A percentile compares a stretch with the other conserved stretches of the same genome.
Conservation (phyloP, 2,888 invertebrate genomes). For the Chrysina gloriosa region DNA sequence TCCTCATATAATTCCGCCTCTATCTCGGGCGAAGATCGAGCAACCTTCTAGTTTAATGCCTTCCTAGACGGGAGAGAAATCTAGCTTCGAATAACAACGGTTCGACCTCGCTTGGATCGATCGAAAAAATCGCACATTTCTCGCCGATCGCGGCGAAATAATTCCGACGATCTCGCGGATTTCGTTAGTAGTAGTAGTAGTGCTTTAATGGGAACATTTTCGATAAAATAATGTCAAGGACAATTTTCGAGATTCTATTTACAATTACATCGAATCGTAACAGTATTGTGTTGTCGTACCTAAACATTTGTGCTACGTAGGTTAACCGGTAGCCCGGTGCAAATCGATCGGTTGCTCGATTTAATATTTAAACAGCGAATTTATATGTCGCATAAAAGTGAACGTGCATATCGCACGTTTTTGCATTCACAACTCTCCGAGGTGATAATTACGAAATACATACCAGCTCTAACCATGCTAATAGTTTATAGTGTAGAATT, state of each 20-base stretch:
- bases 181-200: not conserved
- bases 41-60: not conserved
- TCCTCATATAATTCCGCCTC: not conserved
- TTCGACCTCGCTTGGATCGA: slow-evolving; percentile 8
- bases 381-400: not conserved
- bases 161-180: not conserved
- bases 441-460: not conserved
- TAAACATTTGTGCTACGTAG: not conserved
- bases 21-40: not conserved
- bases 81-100: not conserved
- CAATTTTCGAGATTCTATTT: not conserved
- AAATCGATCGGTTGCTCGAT: no score
- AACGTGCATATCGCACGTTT: not conserved
- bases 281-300: not conserved
- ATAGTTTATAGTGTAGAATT: no score
- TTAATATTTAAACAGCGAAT: not conserved
- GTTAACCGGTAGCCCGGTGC: no score
- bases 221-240: slow-evolving; percentile 16
- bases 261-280: not conserved
- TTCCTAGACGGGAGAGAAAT: slow-evolving; percentile 2
- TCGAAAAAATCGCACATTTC: slow-evolving; percentile 3
- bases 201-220: not conserved
- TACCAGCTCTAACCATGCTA: no score
- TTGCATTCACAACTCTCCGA: not conserved
- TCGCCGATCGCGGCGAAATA: not conserved